Conservation (phyloP, 2,113 vertebrate species). For the Phoxinus phoxinus region DNA sequence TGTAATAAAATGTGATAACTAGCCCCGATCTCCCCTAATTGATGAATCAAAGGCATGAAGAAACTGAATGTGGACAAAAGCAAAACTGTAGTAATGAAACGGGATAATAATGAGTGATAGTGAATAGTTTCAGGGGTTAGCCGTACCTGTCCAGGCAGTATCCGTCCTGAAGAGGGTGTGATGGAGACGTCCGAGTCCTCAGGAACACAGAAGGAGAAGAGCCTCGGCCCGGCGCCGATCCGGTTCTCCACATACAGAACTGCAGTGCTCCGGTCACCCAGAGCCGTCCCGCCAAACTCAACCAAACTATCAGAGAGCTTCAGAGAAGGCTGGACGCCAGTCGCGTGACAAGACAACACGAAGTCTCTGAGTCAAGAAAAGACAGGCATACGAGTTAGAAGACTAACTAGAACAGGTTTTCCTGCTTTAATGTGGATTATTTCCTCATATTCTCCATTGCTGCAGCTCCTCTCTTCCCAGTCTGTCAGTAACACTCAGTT, state of each 20-base stretch:
- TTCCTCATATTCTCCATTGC: too few relatives aligned
- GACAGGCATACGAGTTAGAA: neutral
- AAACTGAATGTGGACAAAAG: too few relatives aligned
- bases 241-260: conserved; percentile 76
- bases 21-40: neutral
- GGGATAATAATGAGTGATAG: neutral
- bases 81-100: neutral
- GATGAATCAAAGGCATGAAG: too few relatives aligned
- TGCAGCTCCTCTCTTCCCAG: too few relatives aligned
- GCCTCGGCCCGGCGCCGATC: neutral
- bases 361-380: conserved; percentile 78
- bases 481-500: too few relatives aligned
- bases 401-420: neutral
- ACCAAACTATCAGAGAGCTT: conserved; percentile 87
- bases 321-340: conserved; percentile 84
- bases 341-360: conserved; percentile 81
- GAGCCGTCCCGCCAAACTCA: conserved; percentile 84
- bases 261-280: conserved; percentile 77
- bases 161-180: conserved; percentile 77
- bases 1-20: neutral
- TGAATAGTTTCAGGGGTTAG: neutral
- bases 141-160: conserved; percentile 73
- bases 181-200: conserved; percentile 78
- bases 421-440: too few relatives aligned
- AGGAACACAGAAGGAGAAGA: conserved; percentile 83